Evolutionary conservation across 2,888 invertebrate genomes (phyloP), one percentile per base, ranked within the genome.

Genomic region (Tipula confusa): DNA sequence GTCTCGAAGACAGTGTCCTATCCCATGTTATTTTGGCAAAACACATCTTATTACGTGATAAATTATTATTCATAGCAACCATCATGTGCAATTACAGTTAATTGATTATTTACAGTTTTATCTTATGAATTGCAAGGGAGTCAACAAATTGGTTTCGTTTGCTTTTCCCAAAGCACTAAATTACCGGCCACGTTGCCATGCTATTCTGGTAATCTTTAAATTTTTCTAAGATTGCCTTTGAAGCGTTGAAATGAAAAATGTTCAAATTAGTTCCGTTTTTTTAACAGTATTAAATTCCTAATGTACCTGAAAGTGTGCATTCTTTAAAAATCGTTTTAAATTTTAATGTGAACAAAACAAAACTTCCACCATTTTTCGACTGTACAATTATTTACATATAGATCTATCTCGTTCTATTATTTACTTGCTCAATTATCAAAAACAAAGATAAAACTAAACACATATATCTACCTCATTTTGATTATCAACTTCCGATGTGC

Each of bases 401-500:
- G 7, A 6, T 80, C 7, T 80, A 6, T 80, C 31, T 80, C 80
- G 29, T 28, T 28, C 29, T 18, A 7, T 29, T 29, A 9, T 15
- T 13, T 29, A 29, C 31, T 6, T 9, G 29, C 18, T 80, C 80
- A 13, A 15, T 80, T 29, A 80, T 31, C 15, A 29, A 80, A n/a
- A 80, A 80, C 29, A 80, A 80, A 80, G 29, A 80, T 29, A 80
- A 15, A 80, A 80, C 29, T 29, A 80, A n/a, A n/a, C n/a, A 29
- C 6, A n/a, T 80, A 29, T 31, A 80, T 80, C 31, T 80, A 31
- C 31, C 80, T 80, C 80, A 29, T 80, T 80, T 80, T 80, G 31
- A 80, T 80, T 29, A 80, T 80, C 80, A 80, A 80, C 80, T 80
- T 80, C 80, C 80, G 80, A 80, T 80, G 13, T 80, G 29, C 80